These are phyloP conservation scores for Myxocyprinus asiaticus DNA, from an alignment of 2,113 vertebrate species.

Conservation along the genomic window DNA sequence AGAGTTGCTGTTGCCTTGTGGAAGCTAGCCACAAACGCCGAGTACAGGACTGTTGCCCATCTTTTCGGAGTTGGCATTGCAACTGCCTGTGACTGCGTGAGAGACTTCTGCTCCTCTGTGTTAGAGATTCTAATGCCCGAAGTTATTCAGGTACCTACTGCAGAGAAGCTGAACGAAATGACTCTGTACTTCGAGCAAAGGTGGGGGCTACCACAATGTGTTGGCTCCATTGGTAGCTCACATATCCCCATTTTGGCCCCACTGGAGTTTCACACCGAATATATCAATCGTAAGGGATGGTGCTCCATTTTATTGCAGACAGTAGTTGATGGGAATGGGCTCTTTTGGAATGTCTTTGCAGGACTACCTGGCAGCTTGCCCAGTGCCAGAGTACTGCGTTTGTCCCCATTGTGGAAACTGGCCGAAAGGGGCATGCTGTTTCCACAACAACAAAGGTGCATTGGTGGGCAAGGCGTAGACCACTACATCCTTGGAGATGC, in stretches of 20 bases:
- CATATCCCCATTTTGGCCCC: neutral
- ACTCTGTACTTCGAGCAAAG: neutral
- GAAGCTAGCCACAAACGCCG: neutral
- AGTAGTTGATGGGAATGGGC: too few species aligned
- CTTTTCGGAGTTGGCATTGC: neutral
- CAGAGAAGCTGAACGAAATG: conserved; percentile 9
- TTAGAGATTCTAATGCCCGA: neutral
- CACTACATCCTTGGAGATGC: neutral
- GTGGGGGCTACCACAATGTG: conserved; percentile 1
- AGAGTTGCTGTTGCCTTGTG: neutral
- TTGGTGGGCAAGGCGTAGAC: neutral
- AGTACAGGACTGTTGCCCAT: neutral
- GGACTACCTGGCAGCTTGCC: too few species aligned
- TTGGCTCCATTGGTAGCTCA: conserved; percentile 8
- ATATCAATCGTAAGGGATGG: neutral
- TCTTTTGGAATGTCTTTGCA: too few species aligned
- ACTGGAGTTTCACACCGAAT: conserved; percentile 7
- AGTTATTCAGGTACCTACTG: neutral
- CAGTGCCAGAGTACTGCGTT: neutral
- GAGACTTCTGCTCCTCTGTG: neutral
- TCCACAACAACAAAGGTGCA: neutral
- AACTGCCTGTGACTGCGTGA: neutral
- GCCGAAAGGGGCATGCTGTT: too few species aligned
- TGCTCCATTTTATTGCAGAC: too few species aligned
- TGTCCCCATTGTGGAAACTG: neutral